Evolutionary conservation across 2,888 invertebrate genomes (phyloP).

Genomic region (Synergus laeviventris): DNA sequence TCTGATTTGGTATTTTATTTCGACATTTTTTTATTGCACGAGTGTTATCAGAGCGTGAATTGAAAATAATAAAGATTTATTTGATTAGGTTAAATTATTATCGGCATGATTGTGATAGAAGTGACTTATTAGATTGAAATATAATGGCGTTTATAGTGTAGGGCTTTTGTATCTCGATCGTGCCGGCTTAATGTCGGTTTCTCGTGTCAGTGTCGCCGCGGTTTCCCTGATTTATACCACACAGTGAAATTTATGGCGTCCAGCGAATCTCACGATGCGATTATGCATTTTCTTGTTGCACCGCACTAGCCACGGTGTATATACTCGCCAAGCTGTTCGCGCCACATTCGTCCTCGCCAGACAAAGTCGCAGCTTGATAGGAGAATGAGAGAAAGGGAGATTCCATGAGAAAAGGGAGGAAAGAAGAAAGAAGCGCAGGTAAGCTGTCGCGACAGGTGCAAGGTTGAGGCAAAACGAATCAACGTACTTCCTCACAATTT

Average conservation of each 20-base stretch:
- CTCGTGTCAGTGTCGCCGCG: constrained; percentile 52
- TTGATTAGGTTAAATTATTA: not conserved
- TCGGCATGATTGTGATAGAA: not conserved
- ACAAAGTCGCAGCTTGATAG: constrained; percentile 7
- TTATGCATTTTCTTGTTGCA: constrained; percentile 50
- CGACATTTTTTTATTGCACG: not conserved
- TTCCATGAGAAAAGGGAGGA: constrained; percentile 6
- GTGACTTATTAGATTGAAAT: not conserved
- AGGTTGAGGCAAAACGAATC: constrained; percentile 31
- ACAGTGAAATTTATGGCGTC: constrained; percentile 54
- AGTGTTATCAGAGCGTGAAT: too few relatives aligned
- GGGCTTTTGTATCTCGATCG: constrained; percentile 29
- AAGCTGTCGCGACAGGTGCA: constrained; percentile 43
- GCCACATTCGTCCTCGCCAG: constrained; percentile 14
- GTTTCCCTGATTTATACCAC: constrained; percentile 57
- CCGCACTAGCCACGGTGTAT: constrained; percentile 39
- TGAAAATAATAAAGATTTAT: not conserved
- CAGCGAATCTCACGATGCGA: constrained; percentile 50
- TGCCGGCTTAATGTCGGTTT: constrained; percentile 51
- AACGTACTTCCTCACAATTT: constrained; percentile 11
- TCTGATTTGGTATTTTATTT: not conserved
- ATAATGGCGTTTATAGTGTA: not conserved
- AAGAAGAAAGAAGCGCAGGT: constrained; percentile 32
- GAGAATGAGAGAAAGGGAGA: constrained; percentile 14
- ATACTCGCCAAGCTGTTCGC: constrained; percentile 41